Evolutionary conservation across 2,888 invertebrate species (phyloP).

Genomic region (Myopa testacea): DNA sequence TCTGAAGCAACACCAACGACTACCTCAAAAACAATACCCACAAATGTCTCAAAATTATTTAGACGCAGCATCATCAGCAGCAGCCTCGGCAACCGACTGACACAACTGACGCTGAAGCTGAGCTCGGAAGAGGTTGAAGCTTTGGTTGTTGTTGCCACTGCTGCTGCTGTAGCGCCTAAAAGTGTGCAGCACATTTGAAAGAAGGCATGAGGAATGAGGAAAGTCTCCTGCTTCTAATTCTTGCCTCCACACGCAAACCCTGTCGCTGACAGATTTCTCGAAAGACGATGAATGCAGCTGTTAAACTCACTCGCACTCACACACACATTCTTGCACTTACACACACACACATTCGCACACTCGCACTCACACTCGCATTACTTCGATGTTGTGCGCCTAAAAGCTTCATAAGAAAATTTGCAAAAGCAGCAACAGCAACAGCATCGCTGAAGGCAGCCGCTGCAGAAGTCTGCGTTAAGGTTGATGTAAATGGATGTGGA

Average conservation of each 20-base stretch:
- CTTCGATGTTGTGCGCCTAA: conserved; percentile 53
- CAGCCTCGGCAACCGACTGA: neutral
- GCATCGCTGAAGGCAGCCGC: neutral
- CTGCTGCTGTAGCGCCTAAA: conserved; percentile 55
- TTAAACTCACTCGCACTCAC: conserved; percentile 21
- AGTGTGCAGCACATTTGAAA: conserved; percentile 45
- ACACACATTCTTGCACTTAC: neutral
- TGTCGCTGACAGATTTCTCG: conserved; percentile 63
- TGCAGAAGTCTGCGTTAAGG: neutral
- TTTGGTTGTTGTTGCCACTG: neutral
- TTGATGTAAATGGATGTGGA: neutral
- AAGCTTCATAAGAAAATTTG: conserved; percentile 63
- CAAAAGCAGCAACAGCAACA: conserved; percentile 38
- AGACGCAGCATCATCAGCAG: neutral
- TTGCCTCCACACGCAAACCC: conserved; percentile 37
- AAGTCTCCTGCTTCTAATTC: neutral
- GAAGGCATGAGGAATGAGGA: neutral
- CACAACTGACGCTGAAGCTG: neutral
- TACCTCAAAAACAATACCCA: conserved; percentile 17
- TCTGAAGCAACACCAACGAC: too few species aligned
- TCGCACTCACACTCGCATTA: conserved; percentile 18
- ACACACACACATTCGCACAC: conserved; percentile 25
- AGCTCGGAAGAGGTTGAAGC: neutral
- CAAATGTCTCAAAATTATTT: conserved; percentile 35
- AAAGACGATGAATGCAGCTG: conserved; percentile 50